A percentile compares a stretch with the other conserved stretches of the same genome.
Evolutionary conservation across 2,113 vertebrate species (phyloP).

Genomic region (Octodon degus): DNA sequence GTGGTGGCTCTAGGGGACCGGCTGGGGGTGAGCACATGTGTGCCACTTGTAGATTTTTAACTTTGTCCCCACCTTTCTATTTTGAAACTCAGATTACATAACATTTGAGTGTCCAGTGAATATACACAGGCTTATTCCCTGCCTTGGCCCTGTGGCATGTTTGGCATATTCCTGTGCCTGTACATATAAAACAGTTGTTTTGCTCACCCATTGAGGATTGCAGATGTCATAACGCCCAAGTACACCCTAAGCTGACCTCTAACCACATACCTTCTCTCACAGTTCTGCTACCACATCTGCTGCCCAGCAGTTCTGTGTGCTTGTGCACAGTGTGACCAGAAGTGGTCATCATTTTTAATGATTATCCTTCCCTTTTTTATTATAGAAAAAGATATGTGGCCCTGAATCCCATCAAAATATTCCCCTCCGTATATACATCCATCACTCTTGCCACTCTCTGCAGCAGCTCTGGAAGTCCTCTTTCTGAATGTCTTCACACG

Average conservation of each 20-base stretch:
- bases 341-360: neutral
- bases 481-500: neutral
- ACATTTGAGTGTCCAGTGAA: neutral
- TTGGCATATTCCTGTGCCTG: neutral
- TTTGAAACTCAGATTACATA: conserved; percentile 7
- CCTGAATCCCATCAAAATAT: neutral
- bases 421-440: neutral
- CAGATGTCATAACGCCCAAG: neutral
- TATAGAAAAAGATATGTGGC: neutral
- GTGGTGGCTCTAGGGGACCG: neutral
- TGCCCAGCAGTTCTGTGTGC: neutral
- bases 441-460: neutral
- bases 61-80: neutral
- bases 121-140: neutral
- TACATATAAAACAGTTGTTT: neutral
- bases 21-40: neutral
- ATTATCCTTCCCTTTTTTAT: neutral
- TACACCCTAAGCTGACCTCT: neutral
- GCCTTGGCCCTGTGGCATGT: neutral
- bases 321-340: neutral
- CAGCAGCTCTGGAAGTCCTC: neutral
- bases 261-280: neutral
- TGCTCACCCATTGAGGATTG: neutral
- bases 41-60: neutral
- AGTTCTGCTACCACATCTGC: neutral